Conservation (phyloP, 2,888 invertebrate species). For the Hoplodrina blanda region DNA sequence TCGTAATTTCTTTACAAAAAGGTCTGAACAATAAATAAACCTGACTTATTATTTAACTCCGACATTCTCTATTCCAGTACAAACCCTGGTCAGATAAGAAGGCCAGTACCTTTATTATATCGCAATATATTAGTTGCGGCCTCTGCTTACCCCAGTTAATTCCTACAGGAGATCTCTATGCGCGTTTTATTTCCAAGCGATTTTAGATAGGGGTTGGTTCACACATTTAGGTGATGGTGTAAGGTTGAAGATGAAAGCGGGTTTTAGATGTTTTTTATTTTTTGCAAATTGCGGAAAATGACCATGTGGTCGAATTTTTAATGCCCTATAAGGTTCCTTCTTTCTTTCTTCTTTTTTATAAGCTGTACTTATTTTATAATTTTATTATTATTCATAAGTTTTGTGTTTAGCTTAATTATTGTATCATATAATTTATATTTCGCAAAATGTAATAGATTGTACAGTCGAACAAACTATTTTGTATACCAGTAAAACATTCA, state of each 20-base stretch:
- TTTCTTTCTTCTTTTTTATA: too few species aligned
- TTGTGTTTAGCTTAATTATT: too few species aligned
- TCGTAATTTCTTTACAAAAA: conserved; percentile 41
- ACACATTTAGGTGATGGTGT: conserved; percentile 61
- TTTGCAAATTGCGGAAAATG: too few species aligned
- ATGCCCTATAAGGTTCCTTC: too few species aligned
- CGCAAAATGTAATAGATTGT: too few species aligned
- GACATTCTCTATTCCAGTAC: conserved; percentile 20
- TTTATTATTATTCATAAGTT: too few species aligned
- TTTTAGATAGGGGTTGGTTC: conserved; percentile 87
- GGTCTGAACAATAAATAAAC: conserved; percentile 30
- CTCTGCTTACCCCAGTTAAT: conserved; percentile 78
- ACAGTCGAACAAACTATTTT: too few species aligned
- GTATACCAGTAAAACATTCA: too few species aligned
- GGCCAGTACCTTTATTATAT: conserved; percentile 83
- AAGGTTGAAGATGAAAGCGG: conserved; percentile 36
- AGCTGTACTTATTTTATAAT: too few species aligned
- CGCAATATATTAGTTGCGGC: conserved; percentile 87
- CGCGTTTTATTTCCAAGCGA: conserved; percentile 88
- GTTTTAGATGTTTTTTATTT: neutral
- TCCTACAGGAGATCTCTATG: conserved; percentile 83
- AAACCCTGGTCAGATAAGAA: conserved; percentile 66
- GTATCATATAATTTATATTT: too few species aligned
- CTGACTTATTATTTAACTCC: conserved; percentile 22
- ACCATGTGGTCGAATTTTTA: too few species aligned